These are phyloP conservation scores for Drosophila watanabei DNA, from an alignment of 1,140 invertebrate genomes.

Conservation along the genomic window DNA sequence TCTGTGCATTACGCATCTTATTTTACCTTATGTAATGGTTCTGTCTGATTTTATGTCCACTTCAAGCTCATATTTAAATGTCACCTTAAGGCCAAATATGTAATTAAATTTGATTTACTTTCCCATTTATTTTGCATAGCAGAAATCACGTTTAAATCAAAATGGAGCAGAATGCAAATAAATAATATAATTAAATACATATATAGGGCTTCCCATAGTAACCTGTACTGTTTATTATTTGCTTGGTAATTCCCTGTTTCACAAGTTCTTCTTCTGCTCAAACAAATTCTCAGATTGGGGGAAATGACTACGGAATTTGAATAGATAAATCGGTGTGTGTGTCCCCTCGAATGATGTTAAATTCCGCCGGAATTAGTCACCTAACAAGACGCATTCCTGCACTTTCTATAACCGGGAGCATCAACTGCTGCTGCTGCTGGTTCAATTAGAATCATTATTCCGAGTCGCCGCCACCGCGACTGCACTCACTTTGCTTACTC, in stretches of 20 bases:
- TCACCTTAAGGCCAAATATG: background rate
- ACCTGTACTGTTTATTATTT: conserved; percentile 1
- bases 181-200: background rate
- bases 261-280: background rate
- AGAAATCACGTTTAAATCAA: background rate
- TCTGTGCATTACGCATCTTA: background rate
- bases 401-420: conserved; percentile 6
- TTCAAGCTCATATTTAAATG: background rate
- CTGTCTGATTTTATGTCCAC: background rate
- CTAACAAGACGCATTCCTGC: conserved; percentile 5
- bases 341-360: background rate
- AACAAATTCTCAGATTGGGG: conserved; percentile 2
- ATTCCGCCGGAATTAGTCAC: conserved; percentile 24
- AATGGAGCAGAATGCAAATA: background rate
- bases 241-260: background rate
- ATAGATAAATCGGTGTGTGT: background rate
- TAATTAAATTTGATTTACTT: background rate
- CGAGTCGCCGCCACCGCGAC: conserved; percentile 22
- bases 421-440: conserved; percentile 13
- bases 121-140: background rate
- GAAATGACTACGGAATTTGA: background rate
- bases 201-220: conserved; percentile 10
- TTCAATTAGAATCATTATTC: conserved; percentile 59
- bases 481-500: conserved; percentile 49
- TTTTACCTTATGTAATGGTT: background rate